These are phyloP conservation scores for Noctua janthina DNA, from an alignment of 2,888 invertebrate genomes.

Conservation along the genomic window DNA sequence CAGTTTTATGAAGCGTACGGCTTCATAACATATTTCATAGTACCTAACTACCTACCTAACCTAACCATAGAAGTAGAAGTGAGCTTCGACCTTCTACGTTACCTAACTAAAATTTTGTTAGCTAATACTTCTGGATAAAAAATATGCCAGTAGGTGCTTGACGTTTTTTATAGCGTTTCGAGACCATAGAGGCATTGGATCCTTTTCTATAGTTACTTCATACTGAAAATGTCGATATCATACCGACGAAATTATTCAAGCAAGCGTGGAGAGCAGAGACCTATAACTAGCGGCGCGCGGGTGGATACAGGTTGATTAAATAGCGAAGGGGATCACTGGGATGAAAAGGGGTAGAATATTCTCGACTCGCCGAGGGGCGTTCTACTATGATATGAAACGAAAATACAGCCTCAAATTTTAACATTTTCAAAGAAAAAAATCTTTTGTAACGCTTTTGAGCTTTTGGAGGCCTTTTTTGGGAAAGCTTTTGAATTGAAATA, in stretches of 20 bases:
- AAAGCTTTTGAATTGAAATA: conserved; percentile 14
- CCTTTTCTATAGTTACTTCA: not conserved
- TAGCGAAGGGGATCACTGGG: conserved; percentile 61
- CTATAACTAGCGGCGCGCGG: conserved; percentile 17
- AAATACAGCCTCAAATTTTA: conserved; percentile 38
- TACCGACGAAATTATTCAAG: conserved; percentile 16
- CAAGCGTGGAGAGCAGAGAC: conserved; percentile 26
- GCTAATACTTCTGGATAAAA: not conserved
- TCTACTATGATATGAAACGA: conserved; percentile 39
- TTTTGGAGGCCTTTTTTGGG: conserved; percentile 12
- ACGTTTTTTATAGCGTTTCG: not conserved
- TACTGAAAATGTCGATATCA: conserved; percentile 21
- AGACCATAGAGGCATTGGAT: too few species aligned
- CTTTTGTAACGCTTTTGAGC: not conserved
- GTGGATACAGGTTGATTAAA: conserved; percentile 57
- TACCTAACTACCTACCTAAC: too few species aligned
- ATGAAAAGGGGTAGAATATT: conserved; percentile 61
- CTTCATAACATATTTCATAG: not conserved
- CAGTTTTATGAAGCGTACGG: not conserved
- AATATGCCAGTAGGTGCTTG: not conserved
- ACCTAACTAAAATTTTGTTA: not conserved
- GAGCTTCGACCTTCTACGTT: not conserved
- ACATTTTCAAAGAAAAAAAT: conserved; percentile 32
- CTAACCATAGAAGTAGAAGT: not conserved
- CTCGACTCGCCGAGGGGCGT: conserved; percentile 47